Percentiles rank a stretch among this genome's conserved stretches.
These are phyloP conservation scores for Apomyelois bistriatella DNA, from an alignment of 2,888 invertebrate genomes.

Conservation along the genomic window DNA sequence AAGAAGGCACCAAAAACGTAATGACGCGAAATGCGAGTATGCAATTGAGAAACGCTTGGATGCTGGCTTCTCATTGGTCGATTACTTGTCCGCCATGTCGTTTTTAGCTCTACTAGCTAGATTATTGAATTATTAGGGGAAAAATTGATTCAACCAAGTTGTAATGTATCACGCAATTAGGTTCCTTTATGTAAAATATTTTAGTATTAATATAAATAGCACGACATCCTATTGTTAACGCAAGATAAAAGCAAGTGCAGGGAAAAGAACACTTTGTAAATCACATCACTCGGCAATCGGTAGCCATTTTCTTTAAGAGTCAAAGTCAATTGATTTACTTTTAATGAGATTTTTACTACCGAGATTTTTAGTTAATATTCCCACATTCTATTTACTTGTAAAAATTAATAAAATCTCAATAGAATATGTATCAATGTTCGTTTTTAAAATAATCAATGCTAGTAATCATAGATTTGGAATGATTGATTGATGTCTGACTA, in stretches of 20 bases:
- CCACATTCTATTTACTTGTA: no score
- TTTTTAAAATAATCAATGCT: no score
- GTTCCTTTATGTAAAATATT: neutral
- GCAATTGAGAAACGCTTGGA: conserved; percentile 82
- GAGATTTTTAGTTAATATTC: no score
- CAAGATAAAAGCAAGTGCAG: conserved; percentile 27
- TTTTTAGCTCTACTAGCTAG: conserved; percentile 59
- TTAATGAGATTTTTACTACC: neutral
- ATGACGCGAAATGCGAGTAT: conserved; percentile 87
- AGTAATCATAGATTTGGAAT: no score
- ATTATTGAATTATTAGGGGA: conserved; percentile 52
- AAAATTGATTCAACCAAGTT: conserved; percentile 4
- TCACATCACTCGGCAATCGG: conserved; percentile 28
- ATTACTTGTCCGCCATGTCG: conserved; percentile 84
- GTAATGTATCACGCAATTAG: neutral
- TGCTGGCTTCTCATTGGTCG: conserved; percentile 86
- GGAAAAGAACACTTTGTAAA: conserved; percentile 19
- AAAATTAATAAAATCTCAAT: no score
- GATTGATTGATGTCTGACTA: no score
- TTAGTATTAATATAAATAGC: conserved; percentile 18
- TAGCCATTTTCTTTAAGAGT: conserved; percentile 31
- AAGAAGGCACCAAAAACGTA: conserved; percentile 83
- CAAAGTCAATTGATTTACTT: conserved; percentile 13
- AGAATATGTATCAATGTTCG: no score
- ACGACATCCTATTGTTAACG: conserved; percentile 21